phyloP scores from a whole-genome alignment of 2,888 invertebrate genomes.

The Phortica okadai region DNA sequence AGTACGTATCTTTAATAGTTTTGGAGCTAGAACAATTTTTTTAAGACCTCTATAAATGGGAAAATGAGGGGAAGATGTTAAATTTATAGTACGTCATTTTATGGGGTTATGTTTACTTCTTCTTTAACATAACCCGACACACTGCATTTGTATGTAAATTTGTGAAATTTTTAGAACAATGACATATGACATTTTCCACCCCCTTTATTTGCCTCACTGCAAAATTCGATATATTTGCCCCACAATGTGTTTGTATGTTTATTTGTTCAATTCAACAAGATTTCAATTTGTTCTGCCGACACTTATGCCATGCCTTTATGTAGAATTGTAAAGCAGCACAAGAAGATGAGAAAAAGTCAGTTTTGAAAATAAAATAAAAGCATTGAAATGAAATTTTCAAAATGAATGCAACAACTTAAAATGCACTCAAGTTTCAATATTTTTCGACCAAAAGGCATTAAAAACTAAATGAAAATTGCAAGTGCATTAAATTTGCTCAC shows the following conservation, averaged over 20 bases:
- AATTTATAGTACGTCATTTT: too few species aligned
- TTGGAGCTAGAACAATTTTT: too few species aligned
- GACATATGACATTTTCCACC: slow-evolving; percentile 47
- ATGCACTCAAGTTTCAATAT: background rate
- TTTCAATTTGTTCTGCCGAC: slow-evolving; percentile 18
- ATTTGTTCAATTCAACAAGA: background rate
- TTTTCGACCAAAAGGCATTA: background rate
- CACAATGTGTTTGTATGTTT: background rate
- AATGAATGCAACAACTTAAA: background rate
- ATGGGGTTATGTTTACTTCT: too few species aligned
- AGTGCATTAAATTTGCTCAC: background rate
- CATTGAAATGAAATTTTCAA: background rate
- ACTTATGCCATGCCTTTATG: background rate
- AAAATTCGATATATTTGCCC: background rate
- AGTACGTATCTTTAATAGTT: too few species aligned
- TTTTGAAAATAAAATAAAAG: background rate
- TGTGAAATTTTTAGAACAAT: slow-evolving; percentile 42
- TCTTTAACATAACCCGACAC: too few species aligned
- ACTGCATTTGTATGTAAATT: slow-evolving; percentile 58
- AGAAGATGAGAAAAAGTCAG: too few species aligned
- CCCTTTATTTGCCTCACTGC: background rate
- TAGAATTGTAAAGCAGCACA: too few species aligned
- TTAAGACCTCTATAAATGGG: too few species aligned
- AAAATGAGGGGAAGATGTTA: too few species aligned
- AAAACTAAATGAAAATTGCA: background rate